Percentiles rank a stretch among this genome's conserved stretches.
Conservation (phyloP, 2,888 invertebrate genomes). For the Epirrhoe alternata region DNA sequence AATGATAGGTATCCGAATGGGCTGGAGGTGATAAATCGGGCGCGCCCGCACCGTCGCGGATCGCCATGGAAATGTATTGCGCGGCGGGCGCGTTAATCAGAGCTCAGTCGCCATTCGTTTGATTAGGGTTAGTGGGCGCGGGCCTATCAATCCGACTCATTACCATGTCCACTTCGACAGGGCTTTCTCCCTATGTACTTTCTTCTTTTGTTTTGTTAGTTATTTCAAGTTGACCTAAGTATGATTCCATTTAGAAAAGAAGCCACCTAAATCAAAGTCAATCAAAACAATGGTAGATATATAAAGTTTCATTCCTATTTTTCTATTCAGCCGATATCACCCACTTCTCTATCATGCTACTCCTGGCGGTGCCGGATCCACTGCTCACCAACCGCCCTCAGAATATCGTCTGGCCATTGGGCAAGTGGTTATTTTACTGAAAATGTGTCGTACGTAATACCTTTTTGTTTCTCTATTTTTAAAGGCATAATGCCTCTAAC, state of each 20-base stretch:
- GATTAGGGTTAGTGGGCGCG: conserved; percentile 85
- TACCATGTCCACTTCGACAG: conserved; percentile 70
- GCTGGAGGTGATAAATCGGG: conserved; percentile 77
- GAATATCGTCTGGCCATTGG: too few species aligned
- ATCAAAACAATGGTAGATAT: background rate
- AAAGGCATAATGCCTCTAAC: too few species aligned
- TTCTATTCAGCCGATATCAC: too few species aligned
- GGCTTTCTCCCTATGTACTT: conserved; percentile 23
- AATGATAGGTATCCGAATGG: conserved; percentile 58
- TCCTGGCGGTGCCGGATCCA: too few species aligned
- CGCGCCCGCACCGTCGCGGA: conserved; percentile 55
- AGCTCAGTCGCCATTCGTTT: conserved; percentile 82
- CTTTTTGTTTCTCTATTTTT: too few species aligned
- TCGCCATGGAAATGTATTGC: conserved; percentile 76
- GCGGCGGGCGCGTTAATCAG: conserved; percentile 77
- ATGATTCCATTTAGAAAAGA: background rate
- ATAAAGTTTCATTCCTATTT: too few species aligned
- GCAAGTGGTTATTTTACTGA: too few species aligned
- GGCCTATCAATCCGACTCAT: conserved; percentile 82
- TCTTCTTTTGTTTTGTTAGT: background rate
- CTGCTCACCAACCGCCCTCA: too few species aligned
- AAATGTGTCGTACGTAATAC: too few species aligned
- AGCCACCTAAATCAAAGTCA: background rate
- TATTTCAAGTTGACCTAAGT: background rate
- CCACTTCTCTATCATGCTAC: too few species aligned